These are phyloP conservation scores for Pycnomerus fuliginosus DNA, from an alignment of 2,888 invertebrate species.

Conservation along the genomic window DNA sequence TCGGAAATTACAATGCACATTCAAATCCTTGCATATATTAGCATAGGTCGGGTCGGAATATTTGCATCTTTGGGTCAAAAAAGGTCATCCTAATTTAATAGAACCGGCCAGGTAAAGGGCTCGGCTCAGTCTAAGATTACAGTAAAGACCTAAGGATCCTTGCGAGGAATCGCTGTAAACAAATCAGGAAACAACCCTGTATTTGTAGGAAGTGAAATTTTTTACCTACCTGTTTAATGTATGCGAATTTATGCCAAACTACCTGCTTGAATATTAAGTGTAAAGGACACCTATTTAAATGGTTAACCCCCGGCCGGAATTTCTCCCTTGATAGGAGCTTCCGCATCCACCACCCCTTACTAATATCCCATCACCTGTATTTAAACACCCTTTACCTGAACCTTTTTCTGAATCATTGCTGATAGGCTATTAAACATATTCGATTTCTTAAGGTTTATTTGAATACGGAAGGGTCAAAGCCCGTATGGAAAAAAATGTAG, in stretches of 20 bases:
- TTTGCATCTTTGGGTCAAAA: constrained; percentile 50
- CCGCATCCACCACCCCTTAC: constrained; percentile 8
- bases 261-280: constrained; percentile 56
- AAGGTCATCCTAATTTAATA: constrained; percentile 49
- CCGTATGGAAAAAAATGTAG: constrained; percentile 52
- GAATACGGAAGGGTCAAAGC: constrained; percentile 51
- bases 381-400: constrained; percentile 32
- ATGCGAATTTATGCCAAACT: constrained; percentile 54
- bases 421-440: constrained; percentile 54
- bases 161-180: constrained; percentile 19
- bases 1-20: constrained; percentile 41
- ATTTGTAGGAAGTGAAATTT: constrained; percentile 44
- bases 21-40: constrained; percentile 52
- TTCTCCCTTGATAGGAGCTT: constrained; percentile 24
- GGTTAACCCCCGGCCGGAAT: constrained; percentile 39
- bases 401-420: constrained; percentile 40
- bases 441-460: constrained; percentile 50
- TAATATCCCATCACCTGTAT: too few relatives aligned
- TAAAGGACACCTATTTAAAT: constrained; percentile 53
- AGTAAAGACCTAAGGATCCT: constrained; percentile 4
- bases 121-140: constrained; percentile 1
- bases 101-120: constrained; percentile 4
- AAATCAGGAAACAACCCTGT: constrained; percentile 33
- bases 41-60: constrained; percentile 43
- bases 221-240: constrained; percentile 54